Evolutionary conservation across 2,888 invertebrate genomes (phyloP), one percentile per base, ranked within the genome.

Genomic region (Salpingus planirostris): DNA sequence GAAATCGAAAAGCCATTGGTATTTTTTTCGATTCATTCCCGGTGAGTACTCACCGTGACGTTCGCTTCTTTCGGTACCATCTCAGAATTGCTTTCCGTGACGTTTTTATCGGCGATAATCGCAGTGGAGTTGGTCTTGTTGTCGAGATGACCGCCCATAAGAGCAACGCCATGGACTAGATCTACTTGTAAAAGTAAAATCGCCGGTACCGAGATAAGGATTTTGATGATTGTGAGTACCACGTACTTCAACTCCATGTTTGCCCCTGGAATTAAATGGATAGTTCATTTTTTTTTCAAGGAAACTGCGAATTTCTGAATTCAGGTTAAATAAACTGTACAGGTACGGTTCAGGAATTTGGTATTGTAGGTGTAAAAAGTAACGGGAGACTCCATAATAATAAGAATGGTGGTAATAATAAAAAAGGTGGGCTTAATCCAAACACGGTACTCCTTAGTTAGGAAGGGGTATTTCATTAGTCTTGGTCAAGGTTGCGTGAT

Each of bases 181-280:
- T 26, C 11, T 11, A 34, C 12, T 21, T 42, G 38, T 11, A 54
- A 14, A 8, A 52, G 21, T 14, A 61, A n/a, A n/a, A n/a, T 30
- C 25, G 49, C 45, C 13, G 57, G 58, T 31, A 62, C 60, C 13
- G 62, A 62, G 34, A 62, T 57, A 4, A 64, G 36, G 31, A 64
- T 62, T 46, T 63, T 64, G 11, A 64, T 50, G 25, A 64, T 54
- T 14, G 58, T 62, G 37, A 61, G 38, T 3, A 62, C 42, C 24
- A 62, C 59, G 35, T 59, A 55, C 39, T 55, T 55, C 25, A 62
- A 40, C 39, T 64, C 62, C 64, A 64, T 64, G 32, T n/a, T n/a
- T n/a, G 27, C 53, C 22, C 15, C 41, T 44, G 34, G 10, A 41
- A 44, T 6, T 23, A 40, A 24, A 36, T 27, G 12, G 33, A 27